These are phyloP conservation scores for Ormyrus thymus DNA, from an alignment of 2,888 invertebrate species.

Conservation along the genomic window DNA sequence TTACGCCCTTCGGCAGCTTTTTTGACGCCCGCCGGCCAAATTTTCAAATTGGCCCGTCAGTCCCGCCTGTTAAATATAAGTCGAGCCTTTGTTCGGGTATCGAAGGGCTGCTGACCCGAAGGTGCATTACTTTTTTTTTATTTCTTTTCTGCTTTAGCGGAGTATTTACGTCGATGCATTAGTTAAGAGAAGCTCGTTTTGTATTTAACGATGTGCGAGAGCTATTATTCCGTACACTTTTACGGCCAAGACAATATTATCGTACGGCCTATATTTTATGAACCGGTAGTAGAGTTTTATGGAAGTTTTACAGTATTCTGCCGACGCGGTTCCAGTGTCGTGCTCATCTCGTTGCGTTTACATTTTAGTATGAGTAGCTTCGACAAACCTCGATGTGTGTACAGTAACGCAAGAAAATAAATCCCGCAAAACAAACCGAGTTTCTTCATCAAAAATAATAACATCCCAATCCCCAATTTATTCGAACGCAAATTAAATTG, in stretches of 20 bases:
- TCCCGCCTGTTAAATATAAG: too few relatives aligned
- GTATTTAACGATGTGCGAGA: conserved; percentile 51
- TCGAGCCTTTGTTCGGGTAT: too few relatives aligned
- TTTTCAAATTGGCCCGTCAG: background rate
- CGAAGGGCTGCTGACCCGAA: too few relatives aligned
- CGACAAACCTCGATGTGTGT: conserved; percentile 16
- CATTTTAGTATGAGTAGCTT: conserved; percentile 26
- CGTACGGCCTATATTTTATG: conserved; percentile 50
- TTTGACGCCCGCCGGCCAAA: background rate
- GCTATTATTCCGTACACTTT: conserved; percentile 50
- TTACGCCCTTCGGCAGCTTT: background rate
- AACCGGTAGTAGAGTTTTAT: conserved; percentile 43
- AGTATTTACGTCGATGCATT: conserved; percentile 48
- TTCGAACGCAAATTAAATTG: background rate
- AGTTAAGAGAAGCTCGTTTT: conserved; percentile 42
- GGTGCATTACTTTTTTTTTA: conserved; percentile 4
- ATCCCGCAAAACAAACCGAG: background rate
- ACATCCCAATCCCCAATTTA: too few relatives aligned
- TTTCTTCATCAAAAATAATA: too few relatives aligned
- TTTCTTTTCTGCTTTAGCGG: conserved; percentile 16
- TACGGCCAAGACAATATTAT: conserved; percentile 52
- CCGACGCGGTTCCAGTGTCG: conserved; percentile 14
- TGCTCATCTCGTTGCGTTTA: conserved; percentile 40
- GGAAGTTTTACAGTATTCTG: conserved; percentile 43
- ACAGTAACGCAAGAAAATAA: conserved; percentile 5